Conservation (phyloP, 2,113 vertebrate species). For the Periophthalmodon schlosseri region DNA sequence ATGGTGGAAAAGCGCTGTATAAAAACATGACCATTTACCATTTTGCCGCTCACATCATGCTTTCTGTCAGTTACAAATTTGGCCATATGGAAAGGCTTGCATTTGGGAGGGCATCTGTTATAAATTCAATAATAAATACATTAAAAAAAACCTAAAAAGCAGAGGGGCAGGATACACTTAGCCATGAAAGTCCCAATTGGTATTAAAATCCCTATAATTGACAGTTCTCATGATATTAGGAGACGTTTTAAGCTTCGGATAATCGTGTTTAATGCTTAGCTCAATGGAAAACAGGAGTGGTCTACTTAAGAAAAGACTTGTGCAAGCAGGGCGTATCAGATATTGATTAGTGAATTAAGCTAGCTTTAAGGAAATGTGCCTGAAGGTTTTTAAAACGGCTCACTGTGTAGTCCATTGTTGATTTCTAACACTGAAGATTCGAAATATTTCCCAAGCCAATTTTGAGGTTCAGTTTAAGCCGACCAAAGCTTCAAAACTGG, state of each 20-base stretch:
- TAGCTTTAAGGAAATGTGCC: neutral
- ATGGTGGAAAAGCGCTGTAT: no score
- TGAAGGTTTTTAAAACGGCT: neutral
- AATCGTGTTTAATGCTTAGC: neutral
- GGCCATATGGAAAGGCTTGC: neutral
- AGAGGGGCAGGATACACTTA: no score
- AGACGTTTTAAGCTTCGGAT: neutral
- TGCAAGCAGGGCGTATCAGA: neutral
- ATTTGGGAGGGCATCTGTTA: neutral
- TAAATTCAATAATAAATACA: neutral
- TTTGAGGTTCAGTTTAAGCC: neutral
- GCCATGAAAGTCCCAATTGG: neutral
- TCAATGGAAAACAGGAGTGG: constrained; percentile 15
- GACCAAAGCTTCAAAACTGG: neutral
- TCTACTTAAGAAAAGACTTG: neutral
- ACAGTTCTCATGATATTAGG: constrained; percentile 7
- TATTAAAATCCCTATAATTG: neutral
- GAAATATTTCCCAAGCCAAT: neutral
- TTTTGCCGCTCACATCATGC: neutral
- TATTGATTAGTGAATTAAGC: neutral
- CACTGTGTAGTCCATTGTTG: neutral
- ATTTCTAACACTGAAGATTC: neutral
- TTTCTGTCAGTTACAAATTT: neutral
- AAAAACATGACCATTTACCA: no score
- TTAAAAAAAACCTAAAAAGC: neutral